phyloP scores from a whole-genome alignment of 30 jellyfish, hydroid and myxozoan species.

The Catostylus mosaicus region DNA sequence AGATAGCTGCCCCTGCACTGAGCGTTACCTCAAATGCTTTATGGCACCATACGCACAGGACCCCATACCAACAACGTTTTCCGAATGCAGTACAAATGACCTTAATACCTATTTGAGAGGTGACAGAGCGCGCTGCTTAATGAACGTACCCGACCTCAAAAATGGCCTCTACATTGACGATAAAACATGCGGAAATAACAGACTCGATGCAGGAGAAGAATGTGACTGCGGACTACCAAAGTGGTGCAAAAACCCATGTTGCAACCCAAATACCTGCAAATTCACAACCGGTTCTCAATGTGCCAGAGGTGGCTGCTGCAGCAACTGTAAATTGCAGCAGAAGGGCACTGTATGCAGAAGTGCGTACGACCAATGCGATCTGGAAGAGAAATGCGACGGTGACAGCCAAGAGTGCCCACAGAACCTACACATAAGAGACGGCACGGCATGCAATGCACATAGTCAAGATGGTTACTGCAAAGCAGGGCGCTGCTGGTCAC shows the following conservation, averaged over 20 bases:
- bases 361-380: conserved; percentile 38
- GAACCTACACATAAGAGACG: conserved; percentile 38
- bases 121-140: conserved; percentile 37
- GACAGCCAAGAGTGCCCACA: conserved; percentile 33
- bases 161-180: conserved; percentile 19
- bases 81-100: conserved; percentile 68
- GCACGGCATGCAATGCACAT: conserved; percentile 32
- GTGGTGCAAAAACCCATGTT: conserved; percentile 59
- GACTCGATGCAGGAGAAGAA: conserved; percentile 60
- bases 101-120: conserved; percentile 23
- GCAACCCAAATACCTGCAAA: conserved; percentile 62
- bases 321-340: conserved; percentile 16
- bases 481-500: conserved; percentile 47
- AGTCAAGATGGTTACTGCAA: conserved; percentile 48
- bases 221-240: conserved; percentile 67
- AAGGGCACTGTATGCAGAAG: conserved; percentile 53
- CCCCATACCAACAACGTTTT: conserved; percentile 56
- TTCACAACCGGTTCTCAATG: conserved; percentile 62
- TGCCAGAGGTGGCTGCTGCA: conserved; percentile 56
- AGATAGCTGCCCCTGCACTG: conserved; percentile 56
- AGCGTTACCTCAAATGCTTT: conserved; percentile 24
- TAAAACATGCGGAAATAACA: conserved; percentile 53
- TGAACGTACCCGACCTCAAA: conserved; percentile 40
- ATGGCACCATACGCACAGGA: conserved; percentile 72
- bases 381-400: conserved; percentile 64